These are phyloP conservation scores for Drosophila mettleri DNA, from an alignment of 2,888 invertebrate genomes.

Conservation along the genomic window DNA sequence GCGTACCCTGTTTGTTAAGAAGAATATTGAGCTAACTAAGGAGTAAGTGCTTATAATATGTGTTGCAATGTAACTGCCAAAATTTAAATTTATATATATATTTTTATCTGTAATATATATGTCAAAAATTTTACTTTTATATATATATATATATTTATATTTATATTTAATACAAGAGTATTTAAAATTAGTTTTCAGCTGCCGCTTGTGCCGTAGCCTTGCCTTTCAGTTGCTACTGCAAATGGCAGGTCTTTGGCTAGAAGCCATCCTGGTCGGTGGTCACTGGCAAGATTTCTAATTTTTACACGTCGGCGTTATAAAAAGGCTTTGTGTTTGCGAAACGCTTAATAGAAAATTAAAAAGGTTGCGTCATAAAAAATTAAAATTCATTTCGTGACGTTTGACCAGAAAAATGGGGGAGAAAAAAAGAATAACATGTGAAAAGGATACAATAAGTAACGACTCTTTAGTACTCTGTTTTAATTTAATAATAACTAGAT, in stretches of 20 bases:
- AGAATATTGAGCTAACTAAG: neutral
- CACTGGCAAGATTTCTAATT: slow-evolving; percentile 22
- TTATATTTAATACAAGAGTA: neutral
- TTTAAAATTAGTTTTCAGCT: neutral
- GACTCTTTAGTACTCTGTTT: slow-evolving; percentile 11
- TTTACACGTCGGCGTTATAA: slow-evolving; percentile 6
- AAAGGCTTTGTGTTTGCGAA: slow-evolving; percentile 47
- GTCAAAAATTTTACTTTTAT: neutral
- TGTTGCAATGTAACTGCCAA: too few relatives aligned
- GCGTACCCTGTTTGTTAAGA: neutral
- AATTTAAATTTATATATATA: too few relatives aligned
- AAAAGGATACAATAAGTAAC: accelerated
- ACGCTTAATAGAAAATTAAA: slow-evolving; percentile 77
- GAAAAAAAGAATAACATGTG: neutral
- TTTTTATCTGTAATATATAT: too few relatives aligned
- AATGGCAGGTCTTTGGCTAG: slow-evolving; percentile 38
- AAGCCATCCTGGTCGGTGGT: slow-evolving; percentile 25
- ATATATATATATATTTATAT: too few relatives aligned
- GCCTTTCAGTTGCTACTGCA: slow-evolving; percentile 21
- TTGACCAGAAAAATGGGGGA: slow-evolving; percentile 34
- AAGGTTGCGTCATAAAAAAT: slow-evolving; percentile 74
- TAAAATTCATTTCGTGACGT: slow-evolving; percentile 71
- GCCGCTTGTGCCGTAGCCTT: neutral
- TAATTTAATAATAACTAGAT: accelerated
- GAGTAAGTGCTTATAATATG: neutral